Evolutionary conservation across 2,888 invertebrate species (phyloP), one percentile per base, ranked within the genome.

Genomic region (Xylota segnis): DNA sequence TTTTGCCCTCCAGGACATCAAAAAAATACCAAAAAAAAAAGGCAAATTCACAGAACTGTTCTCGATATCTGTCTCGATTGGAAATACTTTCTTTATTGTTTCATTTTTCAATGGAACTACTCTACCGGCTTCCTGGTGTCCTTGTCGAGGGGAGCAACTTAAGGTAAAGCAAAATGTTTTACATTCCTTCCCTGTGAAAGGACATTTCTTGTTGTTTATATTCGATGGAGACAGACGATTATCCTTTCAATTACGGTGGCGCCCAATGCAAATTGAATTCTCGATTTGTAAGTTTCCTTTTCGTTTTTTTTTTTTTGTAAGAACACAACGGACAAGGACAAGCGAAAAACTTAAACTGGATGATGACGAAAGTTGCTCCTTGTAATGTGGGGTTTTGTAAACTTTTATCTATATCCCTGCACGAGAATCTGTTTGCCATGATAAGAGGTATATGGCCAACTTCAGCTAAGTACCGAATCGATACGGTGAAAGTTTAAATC

Each of bases 181-280:
- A 37, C 34, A 71, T 74, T 74, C 29, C 37, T 63, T 12, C n/a
- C 29, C 23, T 50, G 14, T 43, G 9, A 68, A 75, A 68, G 66
- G 58, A 72, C 29, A 59, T 74, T 75, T 54, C 37, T 74, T 68
- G 27, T 61, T 81, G 68, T 81, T 75, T 75, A 81, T 81, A 81
- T 81, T 81, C 54, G 75, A 68, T 68, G 18, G 61, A 61, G 23
- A 34, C 54, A 61, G 23, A 34, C 54, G 63, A 68, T 83, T 83
- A 74, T 83, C 68, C 74, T 74, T 83, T 83, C 79, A 75, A 84
- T 84, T 79, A 74, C 71, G 59, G 18, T 79, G 74, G 56, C 72
- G 68, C 56, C 83, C 68, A 79, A 79, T 79, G 83, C 79, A 79
- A 84, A 84, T 79, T 79, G 74, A 79, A 79, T 79, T 70, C 56